A percentile compares a stretch with the other conserved stretches of the same genome.
Conservation (phyloP, 2,888 invertebrate species). For the Parnassius smintheus region DNA sequence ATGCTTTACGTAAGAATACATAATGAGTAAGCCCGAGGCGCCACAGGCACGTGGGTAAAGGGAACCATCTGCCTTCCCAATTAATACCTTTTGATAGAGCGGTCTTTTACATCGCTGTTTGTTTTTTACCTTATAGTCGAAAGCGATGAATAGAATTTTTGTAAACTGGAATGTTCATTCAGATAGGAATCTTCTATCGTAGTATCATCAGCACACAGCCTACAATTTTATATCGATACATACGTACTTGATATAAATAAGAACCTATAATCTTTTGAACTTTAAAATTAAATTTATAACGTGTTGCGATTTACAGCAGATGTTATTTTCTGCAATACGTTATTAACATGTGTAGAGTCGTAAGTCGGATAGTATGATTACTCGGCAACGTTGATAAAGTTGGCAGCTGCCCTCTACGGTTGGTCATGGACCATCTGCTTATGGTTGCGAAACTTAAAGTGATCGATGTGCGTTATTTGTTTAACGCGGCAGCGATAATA, state of each 20-base stretch:
- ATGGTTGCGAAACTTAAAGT: slow-evolving; percentile 22
- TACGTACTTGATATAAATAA: slow-evolving; percentile 1
- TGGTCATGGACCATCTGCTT: slow-evolving; percentile 23
- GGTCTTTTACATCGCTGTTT: slow-evolving; percentile 33
- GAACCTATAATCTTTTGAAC: not conserved
- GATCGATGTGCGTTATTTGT: slow-evolving; percentile 25
- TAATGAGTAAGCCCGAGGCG: slow-evolving; percentile 36
- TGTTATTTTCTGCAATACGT: slow-evolving; percentile 18
- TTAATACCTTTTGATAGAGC: slow-evolving; percentile 43
- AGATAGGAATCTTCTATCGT: slow-evolving; percentile 34
- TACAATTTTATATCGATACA: not conserved
- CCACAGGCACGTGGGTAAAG: slow-evolving; percentile 53
- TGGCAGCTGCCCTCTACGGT: slow-evolving; percentile 17
- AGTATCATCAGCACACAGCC: slow-evolving; percentile 1
- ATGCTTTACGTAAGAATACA: slow-evolving; percentile 1
- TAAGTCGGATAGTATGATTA: slow-evolving; percentile 12
- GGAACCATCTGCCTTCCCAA: slow-evolving; percentile 59
- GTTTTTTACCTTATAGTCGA: slow-evolving; percentile 38
- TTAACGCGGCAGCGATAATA: slow-evolving; percentile 12
- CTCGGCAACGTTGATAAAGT: slow-evolving; percentile 16
- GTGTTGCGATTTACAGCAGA: slow-evolving; percentile 14
- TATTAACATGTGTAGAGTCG: slow-evolving; percentile 16
- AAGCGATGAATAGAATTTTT: slow-evolving; percentile 39
- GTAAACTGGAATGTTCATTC: slow-evolving; percentile 39
- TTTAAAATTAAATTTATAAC: not conserved